These are phyloP conservation scores for Craterocephalus amniculus DNA, from an alignment of 2,797 vertebrate species.

Conservation along the genomic window DNA sequence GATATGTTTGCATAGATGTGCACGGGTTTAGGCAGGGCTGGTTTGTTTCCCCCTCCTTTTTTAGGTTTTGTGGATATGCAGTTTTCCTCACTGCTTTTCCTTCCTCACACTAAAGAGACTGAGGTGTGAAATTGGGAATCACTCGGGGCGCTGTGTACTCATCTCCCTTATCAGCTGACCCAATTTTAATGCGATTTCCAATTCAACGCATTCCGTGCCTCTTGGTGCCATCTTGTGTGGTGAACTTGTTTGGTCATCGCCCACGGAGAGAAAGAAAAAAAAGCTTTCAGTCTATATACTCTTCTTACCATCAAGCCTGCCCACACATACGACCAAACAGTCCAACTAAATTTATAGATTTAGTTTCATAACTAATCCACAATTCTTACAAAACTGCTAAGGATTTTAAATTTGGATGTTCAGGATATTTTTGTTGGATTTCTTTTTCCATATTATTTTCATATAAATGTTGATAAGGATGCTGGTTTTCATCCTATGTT, in stretches of 20 bases:
- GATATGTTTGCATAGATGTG: constrained; percentile 8
- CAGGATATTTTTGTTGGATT: no score
- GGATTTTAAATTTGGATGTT: no score
- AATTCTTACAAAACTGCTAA: neutral
- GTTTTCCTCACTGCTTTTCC: constrained; percentile 12
- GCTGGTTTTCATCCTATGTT: no score
- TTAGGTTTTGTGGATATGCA: constrained; percentile 17
- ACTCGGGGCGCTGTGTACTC: constrained; percentile 56
- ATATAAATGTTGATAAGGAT: no score
- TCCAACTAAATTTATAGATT: neutral
- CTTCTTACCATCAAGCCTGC: neutral
- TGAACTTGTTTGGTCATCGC: constrained; percentile 44
- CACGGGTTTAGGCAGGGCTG: neutral
- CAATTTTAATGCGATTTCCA: constrained; percentile 76
- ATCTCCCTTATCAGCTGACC: constrained; percentile 65
- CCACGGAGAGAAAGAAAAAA: neutral
- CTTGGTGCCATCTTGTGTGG: constrained; percentile 54
- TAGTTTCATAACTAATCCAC: neutral
- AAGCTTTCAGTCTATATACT: neutral
- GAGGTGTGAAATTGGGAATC: constrained; percentile 77
- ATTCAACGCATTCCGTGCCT: constrained; percentile 42
- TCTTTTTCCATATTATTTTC: no score
- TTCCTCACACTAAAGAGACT: constrained; percentile 14
- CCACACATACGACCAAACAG: neutral
- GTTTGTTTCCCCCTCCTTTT: constrained; percentile 20